Evolutionary conservation across 1,140 invertebrate genomes (phyloP).

Genomic region (Aphelenchoides fujianensis): DNA sequence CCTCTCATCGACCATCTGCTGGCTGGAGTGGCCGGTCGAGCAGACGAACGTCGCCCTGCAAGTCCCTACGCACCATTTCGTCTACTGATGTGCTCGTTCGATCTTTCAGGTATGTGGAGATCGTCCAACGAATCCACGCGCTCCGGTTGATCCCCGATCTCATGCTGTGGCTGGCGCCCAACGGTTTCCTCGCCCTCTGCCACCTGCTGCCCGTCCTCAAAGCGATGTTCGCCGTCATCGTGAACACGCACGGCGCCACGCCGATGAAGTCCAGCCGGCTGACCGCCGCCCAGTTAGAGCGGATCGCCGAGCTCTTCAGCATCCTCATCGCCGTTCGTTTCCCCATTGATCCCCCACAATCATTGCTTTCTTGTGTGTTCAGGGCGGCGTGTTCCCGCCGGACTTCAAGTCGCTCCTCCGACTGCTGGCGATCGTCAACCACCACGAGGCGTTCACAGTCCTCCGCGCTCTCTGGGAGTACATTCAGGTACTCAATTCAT

Average conservation of each 20-base stretch:
- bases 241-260: neutral
- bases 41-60: too few species aligned
- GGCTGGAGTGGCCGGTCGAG: neutral
- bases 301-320: neutral
- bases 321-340: neutral
- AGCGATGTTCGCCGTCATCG: constrained; percentile 10
- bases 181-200: neutral
- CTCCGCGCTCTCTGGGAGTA: neutral
- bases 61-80: too few species aligned
- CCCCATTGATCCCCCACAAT: neutral
- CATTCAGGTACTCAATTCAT: constrained; percentile 2
- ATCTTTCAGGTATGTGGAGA: neutral
- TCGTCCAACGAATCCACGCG: neutral
- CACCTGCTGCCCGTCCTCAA: neutral
- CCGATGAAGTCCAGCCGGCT: neutral
- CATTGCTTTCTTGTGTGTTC: neutral
- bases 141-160: neutral
- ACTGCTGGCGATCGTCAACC: neutral
- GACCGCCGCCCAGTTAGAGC: neutral
- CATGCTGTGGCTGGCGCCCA: neutral
- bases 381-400: neutral
- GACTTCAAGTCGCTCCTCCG: neutral
- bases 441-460: neutral
- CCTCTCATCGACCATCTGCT: neutral
- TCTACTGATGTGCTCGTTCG: too few species aligned